These are phyloP conservation scores for Rhinolophus sinicus DNA, from an alignment of 2,113 vertebrate species.

Conservation along the genomic window DNA sequence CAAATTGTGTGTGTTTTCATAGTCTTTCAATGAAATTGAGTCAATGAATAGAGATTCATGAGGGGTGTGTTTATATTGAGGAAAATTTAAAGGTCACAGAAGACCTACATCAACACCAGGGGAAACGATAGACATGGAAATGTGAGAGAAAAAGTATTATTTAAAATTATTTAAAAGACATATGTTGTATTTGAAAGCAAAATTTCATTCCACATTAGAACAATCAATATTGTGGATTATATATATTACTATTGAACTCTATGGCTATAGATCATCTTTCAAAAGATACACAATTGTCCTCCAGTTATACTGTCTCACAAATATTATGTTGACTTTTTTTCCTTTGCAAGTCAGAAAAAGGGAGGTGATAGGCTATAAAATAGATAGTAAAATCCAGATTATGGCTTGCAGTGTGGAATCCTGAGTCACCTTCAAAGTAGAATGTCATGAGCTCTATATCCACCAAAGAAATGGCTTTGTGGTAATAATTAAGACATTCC, in stretches of 20 bases:
- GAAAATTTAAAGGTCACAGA: not conserved
- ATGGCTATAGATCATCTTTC: not conserved
- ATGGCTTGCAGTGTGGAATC: not conserved
- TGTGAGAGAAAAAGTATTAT: not conserved
- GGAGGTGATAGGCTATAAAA: not conserved
- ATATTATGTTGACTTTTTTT: not conserved
- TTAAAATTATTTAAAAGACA: not conserved
- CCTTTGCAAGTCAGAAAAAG: not conserved
- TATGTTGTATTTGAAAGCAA: not conserved
- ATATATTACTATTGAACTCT: not conserved
- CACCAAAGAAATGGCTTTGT: not conserved
- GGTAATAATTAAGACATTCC: conserved; percentile 3
- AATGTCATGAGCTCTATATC: not conserved
- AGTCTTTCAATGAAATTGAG: not conserved
- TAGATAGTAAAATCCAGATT: not conserved
- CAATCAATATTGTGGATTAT: not conserved
- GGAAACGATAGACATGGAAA: not conserved
- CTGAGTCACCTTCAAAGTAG: conserved; percentile 28
- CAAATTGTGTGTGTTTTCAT: not conserved
- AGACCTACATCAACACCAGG: not conserved
- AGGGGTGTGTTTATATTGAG: not conserved
- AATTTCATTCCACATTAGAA: not conserved
- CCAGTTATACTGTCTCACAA: not conserved
- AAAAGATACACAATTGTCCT: not conserved
- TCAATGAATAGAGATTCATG: not conserved